phyloP scores from a whole-genome alignment of 92 coral and sea anemone genomes.

The Porites divaricata region DNA sequence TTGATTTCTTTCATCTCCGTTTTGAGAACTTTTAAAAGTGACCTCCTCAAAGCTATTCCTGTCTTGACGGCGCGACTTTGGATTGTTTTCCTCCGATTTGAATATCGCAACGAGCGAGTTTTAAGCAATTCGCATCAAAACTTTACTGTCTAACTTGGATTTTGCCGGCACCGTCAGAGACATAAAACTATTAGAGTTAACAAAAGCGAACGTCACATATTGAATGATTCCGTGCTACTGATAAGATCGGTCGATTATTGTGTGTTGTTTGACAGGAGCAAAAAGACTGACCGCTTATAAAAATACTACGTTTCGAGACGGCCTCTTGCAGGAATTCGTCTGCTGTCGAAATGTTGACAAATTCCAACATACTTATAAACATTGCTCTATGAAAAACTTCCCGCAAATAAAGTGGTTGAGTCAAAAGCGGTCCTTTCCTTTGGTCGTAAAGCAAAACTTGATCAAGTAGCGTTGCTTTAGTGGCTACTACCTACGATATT shows the following conservation, averaged over 20 bases:
- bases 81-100: constrained; percentile 6
- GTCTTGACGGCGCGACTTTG: not conserved
- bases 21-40: not conserved
- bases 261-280: not conserved
- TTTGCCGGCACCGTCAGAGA: not conserved
- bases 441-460: not conserved
- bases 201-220: constrained; percentile 5
- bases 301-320: not conserved
- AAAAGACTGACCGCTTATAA: too few species aligned
- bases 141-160: not conserved
- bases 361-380: too few species aligned
- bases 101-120: constrained; percentile 3
- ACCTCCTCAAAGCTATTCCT: constrained; percentile 2
- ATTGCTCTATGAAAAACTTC: not conserved
- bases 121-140: constrained; percentile 6
- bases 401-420: not conserved
- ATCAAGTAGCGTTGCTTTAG: not conserved
- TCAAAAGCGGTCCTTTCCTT: not conserved
- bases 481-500: not conserved
- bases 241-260: not conserved
- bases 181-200: not conserved
- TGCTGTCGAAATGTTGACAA: not conserved
- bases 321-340: not conserved
- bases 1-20: constrained; percentile 28
- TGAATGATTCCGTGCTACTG: constrained; percentile 16